phyloP scores from a whole-genome alignment of 2,797 vertebrate species.

The Kryptopterus vitreolus region DNA sequence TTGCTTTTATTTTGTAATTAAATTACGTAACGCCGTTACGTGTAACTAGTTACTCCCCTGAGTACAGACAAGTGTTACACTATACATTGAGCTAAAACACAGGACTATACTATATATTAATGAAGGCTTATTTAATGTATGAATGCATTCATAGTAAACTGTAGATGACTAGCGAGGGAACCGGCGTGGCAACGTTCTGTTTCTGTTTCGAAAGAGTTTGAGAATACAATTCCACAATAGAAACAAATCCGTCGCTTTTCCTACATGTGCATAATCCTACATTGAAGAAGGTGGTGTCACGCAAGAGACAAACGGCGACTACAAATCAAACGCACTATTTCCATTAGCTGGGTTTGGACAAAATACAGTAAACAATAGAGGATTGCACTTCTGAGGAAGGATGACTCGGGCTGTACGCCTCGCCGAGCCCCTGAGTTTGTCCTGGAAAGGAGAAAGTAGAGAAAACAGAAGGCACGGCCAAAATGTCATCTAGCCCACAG shows the following conservation, averaged over 20 bases:
- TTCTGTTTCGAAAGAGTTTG: too few species aligned
- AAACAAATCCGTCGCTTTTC: neutral
- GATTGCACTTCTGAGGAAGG: conserved; percentile 23
- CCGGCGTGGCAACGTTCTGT: too few species aligned
- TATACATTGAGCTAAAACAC: too few species aligned
- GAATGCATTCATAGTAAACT: neutral
- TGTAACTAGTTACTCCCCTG: too few species aligned
- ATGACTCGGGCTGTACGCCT: conserved; percentile 18
- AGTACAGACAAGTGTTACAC: too few species aligned
- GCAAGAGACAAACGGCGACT: neutral
- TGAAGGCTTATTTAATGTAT: neutral
- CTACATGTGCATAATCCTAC: neutral
- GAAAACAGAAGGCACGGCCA: conserved; percentile 72
- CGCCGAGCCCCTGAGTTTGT: conserved; percentile 26
- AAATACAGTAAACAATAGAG: conserved; percentile 36
- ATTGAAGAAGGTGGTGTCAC: conserved; percentile 1
- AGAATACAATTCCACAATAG: neutral
- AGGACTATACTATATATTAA: too few species aligned
- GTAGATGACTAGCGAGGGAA: neutral
- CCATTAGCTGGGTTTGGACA: conserved; percentile 19
- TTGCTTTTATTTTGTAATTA: too few species aligned
- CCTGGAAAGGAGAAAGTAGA: conserved; percentile 43
- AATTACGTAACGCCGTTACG: too few species aligned
- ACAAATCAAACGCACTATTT: conserved; percentile 16
- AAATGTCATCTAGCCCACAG: conserved; percentile 77